Percentiles rank a stretch among this genome's conserved stretches.
Evolutionary conservation across 2,113 vertebrate species (phyloP).

Genomic region (Trachemys scripta): DNA sequence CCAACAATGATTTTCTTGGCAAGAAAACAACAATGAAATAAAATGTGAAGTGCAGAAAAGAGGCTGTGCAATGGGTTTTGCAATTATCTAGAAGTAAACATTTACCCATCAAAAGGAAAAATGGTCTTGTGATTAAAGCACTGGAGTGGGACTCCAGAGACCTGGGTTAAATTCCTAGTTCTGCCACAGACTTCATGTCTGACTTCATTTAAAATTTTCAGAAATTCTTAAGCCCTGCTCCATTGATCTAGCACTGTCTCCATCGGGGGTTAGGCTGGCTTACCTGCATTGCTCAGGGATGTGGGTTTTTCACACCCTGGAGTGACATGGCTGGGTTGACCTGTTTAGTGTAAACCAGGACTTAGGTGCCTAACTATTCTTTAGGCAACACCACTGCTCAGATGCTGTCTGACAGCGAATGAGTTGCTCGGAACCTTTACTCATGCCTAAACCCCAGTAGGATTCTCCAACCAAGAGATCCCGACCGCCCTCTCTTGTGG

Average conservation of each 20-base stretch:
- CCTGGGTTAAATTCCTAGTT: neutral
- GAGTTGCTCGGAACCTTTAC: neutral
- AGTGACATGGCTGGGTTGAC: neutral
- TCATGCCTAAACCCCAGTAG: neutral
- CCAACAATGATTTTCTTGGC: slow-evolving; percentile 26
- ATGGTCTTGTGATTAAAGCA: neutral
- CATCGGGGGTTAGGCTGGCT: neutral
- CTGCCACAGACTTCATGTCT: neutral
- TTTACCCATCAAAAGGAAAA: neutral
- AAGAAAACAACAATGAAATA: slow-evolving; percentile 30
- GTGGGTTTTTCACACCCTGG: neutral
- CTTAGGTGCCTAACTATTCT: neutral
- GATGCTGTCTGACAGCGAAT: no score
- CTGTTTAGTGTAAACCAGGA: neutral
- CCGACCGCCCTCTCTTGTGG: neutral
- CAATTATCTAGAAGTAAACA: slow-evolving; percentile 26
- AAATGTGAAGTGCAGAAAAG: slow-evolving; percentile 35
- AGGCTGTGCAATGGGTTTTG: neutral
- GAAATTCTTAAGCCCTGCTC: neutral
- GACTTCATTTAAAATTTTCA: neutral
- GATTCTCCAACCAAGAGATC: neutral
- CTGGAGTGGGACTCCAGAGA: neutral
- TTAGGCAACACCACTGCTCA: neutral
- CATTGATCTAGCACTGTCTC: neutral
- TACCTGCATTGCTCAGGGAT: neutral